Evolutionary conservation across 2,113 vertebrate species (phyloP).

Genomic region (Fregata magnificens): DNA sequence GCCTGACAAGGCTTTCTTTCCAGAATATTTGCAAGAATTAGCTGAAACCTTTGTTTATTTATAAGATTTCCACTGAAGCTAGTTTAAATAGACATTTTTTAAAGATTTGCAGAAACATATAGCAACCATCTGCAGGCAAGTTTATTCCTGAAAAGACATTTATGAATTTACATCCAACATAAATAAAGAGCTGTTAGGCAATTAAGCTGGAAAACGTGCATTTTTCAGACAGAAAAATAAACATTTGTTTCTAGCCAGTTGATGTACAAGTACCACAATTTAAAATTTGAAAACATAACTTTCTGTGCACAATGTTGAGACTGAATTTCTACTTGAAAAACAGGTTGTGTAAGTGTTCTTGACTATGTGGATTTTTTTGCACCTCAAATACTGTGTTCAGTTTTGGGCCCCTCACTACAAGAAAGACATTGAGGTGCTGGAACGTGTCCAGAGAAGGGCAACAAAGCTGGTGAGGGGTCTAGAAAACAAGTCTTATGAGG

Average conservation of each 20-base stretch:
- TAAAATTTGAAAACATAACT: constrained; percentile 3
- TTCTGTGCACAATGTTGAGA: background rate
- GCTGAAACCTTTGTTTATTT: constrained; percentile 35
- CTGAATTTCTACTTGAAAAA: constrained; percentile 8
- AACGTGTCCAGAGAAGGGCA: no score
- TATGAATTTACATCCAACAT: constrained; percentile 36
- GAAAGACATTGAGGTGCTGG: no score
- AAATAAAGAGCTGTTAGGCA: constrained; percentile 43
- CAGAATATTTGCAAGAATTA: background rate
- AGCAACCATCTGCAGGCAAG: background rate
- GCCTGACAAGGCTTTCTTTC: background rate
- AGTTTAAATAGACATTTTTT: constrained; percentile 15
- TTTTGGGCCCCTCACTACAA: no score
- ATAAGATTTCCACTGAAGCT: constrained; percentile 18
- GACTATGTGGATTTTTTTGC: background rate
- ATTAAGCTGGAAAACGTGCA: background rate
- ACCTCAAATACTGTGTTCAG: no score
- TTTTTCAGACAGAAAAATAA: constrained; percentile 65
- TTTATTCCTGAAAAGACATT: constrained; percentile 39
- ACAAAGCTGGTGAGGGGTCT: no score
- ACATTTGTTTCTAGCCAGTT: constrained; percentile 41
- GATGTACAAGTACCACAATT: constrained; percentile 14
- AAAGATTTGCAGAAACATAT: constrained; percentile 36
- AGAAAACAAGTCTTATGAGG: no score
- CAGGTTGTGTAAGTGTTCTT: background rate